Percentiles rank a stretch among this genome's conserved stretches.
phyloP scores from a whole-genome alignment of 2,797 vertebrate species.

The Taenioides sp. region DNA sequence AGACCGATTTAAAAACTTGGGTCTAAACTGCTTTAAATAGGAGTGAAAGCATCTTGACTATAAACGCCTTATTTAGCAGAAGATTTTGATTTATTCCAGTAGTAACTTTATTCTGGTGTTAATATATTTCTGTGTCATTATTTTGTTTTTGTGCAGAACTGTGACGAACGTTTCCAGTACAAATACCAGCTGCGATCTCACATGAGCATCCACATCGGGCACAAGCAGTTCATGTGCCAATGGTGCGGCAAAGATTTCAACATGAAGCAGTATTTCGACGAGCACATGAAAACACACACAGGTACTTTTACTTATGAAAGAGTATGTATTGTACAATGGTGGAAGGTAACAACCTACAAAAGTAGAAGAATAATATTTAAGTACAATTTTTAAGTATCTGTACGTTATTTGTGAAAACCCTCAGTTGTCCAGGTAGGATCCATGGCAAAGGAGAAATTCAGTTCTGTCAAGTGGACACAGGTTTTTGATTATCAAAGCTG shows the following conservation, averaged over 20 bases:
- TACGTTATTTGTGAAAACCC: no score
- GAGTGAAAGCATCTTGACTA: not conserved
- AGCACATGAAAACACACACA: constrained; percentile 98
- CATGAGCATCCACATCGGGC: constrained; percentile 98
- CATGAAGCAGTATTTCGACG: constrained; percentile 99
- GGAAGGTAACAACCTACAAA: no score
- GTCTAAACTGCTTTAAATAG: no score
- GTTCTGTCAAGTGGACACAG: no score
- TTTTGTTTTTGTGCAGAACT: constrained; percentile 39
- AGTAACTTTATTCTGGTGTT: not conserved
- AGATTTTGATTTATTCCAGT: not conserved
- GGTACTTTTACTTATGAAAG: constrained; percentile 66
- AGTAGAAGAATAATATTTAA: no score
- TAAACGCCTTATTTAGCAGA: not conserved
- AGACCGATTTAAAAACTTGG: no score
- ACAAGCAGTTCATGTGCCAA: constrained; percentile 99
- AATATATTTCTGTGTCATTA: not conserved
- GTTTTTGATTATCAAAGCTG: no score
- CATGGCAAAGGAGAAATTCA: no score
- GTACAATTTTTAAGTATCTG: no score
- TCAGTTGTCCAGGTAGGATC: no score
- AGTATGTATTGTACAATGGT: not conserved
- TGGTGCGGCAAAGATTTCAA: constrained; percentile 99
- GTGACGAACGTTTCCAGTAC: constrained; percentile 38
- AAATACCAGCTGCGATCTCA: constrained; percentile 98